phyloP scores from a whole-genome alignment of 2,888 invertebrate genomes.

The Mantis religiosa region DNA sequence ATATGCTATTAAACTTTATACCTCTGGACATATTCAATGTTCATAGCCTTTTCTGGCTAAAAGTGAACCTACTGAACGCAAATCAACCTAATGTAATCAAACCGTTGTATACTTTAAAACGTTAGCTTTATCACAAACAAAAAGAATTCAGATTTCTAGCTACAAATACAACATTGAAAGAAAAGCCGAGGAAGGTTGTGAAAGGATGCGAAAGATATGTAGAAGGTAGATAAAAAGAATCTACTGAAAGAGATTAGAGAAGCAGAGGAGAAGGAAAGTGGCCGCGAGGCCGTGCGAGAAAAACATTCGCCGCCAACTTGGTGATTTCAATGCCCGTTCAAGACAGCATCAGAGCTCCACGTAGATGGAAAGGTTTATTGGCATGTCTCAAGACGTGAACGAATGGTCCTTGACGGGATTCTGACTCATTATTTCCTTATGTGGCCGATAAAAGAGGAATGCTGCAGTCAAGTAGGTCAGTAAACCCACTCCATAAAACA shows the following conservation, averaged over 20 bases:
- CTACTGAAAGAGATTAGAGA: background rate
- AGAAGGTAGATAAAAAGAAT: background rate
- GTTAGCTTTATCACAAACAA: no score
- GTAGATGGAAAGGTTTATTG: background rate
- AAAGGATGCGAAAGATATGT: background rate
- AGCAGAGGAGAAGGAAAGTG: background rate
- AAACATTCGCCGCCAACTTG: background rate
- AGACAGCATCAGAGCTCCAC: background rate
- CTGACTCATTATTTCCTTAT: background rate
- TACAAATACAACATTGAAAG: background rate
- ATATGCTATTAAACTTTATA: no score
- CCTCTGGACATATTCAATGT: no score
- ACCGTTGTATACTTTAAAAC: no score
- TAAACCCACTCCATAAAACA: background rate
- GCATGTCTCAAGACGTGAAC: background rate
- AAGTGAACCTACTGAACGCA: no score
- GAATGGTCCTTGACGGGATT: background rate
- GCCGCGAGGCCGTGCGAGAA: background rate
- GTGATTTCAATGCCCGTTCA: background rate
- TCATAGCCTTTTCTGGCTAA: no score
- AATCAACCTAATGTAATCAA: no score
- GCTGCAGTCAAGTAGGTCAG: background rate
- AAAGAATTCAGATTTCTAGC: no score
- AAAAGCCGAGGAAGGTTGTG: background rate
- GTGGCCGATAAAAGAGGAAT: background rate